A percentile compares a stretch with the other conserved stretches of the same genome.
Conservation (phyloP, 1,140 invertebrate species). For the Aleiodes sp. region DNA sequence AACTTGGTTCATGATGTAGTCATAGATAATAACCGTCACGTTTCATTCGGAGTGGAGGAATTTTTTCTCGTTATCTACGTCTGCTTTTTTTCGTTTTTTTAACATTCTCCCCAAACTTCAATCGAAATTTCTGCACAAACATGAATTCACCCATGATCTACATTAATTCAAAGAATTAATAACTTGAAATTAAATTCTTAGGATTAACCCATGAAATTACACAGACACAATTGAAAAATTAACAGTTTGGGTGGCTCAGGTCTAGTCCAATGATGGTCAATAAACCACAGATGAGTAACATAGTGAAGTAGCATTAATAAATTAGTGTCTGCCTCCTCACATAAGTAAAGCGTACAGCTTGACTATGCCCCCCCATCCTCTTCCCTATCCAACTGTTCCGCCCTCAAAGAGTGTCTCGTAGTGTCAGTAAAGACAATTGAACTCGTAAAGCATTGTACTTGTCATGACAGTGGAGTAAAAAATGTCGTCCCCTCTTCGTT, state of each 20-base stretch:
- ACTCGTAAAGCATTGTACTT: slow-evolving; percentile 34
- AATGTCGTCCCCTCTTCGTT: slow-evolving; percentile 3
- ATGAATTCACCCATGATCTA: no score
- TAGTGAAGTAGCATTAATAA: slow-evolving; percentile 61
- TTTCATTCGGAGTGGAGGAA: no score
- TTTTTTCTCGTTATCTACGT: no score
- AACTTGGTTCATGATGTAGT: no score
- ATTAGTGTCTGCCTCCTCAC: slow-evolving; percentile 57
- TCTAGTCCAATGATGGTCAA: slow-evolving; percentile 60
- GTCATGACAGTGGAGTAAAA: not conserved
- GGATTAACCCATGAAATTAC: no score
- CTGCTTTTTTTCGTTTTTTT: no score
- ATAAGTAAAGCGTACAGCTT: slow-evolving; percentile 5
- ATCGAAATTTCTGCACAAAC: no score
- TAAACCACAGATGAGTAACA: slow-evolving; percentile 59
- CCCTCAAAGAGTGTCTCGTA: slow-evolving; percentile 5
- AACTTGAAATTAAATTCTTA: no score
- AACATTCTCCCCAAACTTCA: no score
- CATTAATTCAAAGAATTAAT: no score
- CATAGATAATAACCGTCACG: no score
- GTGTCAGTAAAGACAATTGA: slow-evolving; percentile 56
- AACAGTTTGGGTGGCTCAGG: slow-evolving; percentile 32
- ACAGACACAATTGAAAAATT: no score
- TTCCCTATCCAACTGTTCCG: not conserved
- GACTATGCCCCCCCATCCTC: slow-evolving; percentile 17